Evolutionary conservation across 2,797 vertebrate genomes (phyloP).

Genomic region (Chiloscyllium punctatum): DNA sequence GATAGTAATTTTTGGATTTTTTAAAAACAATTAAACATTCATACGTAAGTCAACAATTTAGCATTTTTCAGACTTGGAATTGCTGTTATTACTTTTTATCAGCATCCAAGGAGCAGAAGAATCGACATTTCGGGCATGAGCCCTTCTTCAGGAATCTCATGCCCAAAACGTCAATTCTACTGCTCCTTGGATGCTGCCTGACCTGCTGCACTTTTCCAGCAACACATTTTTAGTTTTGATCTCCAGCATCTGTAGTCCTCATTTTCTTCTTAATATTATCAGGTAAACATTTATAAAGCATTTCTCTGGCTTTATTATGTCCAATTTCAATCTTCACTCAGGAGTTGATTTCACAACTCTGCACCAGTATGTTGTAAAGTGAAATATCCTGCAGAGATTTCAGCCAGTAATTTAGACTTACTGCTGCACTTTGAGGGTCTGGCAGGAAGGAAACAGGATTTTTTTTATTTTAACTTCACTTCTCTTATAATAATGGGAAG

Average conservation of each 20-base stretch:
- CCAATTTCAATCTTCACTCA: too few species aligned
- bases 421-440: background rate
- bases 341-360: background rate
- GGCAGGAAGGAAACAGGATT: background rate
- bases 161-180: too few species aligned
- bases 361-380: background rate
- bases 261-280: background rate
- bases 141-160: too few species aligned
- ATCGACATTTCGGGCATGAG: too few species aligned
- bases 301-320: background rate
- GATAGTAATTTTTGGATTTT: background rate
- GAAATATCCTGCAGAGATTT: background rate
- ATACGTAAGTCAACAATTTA: background rate
- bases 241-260: too few species aligned
- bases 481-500: too few species aligned
- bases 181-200: too few species aligned
- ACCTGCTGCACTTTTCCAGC: too few species aligned
- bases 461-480: background rate
- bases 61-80: background rate
- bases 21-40: background rate
- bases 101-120: background rate
- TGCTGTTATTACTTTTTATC: background rate
- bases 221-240: too few species aligned
- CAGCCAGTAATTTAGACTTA: background rate
- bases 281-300: background rate